Percentiles rank a stretch among this genome's conserved stretches.
Conservation (phyloP, 2,888 invertebrate species). For the Tipula unca region DNA sequence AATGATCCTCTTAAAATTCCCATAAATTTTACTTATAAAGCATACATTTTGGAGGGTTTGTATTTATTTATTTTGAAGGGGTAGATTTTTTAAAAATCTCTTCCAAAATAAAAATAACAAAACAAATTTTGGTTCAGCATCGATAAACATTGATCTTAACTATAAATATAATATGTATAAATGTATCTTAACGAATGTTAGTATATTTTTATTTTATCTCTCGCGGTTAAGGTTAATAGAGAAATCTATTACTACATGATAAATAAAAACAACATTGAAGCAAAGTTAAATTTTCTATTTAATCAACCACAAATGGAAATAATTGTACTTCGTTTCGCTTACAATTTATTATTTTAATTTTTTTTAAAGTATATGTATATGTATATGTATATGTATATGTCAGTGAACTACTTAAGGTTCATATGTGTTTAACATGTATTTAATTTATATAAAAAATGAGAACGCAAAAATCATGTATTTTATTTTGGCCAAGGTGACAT, state of each 20-base stretch:
- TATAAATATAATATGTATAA: too few relatives aligned
- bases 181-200: neutral
- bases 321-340: neutral
- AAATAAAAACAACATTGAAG: neutral
- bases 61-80: neutral
- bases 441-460: too few relatives aligned
- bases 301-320: constrained; percentile 8
- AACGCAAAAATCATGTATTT: neutral
- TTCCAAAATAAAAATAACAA: neutral
- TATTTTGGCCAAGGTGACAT: neutral
- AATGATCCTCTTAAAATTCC: neutral
- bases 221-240: neutral
- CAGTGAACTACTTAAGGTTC: neutral
- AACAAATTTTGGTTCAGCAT: neutral
- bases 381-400: neutral
- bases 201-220: neutral
- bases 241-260: neutral
- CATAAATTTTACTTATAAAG: neutral
- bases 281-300: neutral
- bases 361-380: neutral
- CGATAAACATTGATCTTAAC: neutral
- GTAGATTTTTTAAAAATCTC: neutral
- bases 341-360: neutral
- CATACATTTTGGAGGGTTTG: neutral
- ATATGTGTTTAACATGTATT: neutral